Evolutionary conservation across 1,140 invertebrate species (phyloP).

Genomic region (Colletes gigas): DNA sequence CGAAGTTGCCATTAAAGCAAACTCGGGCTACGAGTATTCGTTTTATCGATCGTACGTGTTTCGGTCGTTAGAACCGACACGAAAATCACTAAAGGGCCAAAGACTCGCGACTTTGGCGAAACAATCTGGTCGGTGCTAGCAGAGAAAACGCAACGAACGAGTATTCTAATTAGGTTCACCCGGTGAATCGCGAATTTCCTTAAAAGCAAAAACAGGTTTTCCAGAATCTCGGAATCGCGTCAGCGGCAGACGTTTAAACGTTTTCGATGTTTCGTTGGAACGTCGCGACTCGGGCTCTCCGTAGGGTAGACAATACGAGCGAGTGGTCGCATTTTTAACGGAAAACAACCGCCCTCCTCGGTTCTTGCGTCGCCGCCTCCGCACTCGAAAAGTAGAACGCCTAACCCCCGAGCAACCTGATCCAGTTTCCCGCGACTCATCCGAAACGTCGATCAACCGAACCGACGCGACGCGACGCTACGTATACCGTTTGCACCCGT

Average conservation of each 20-base stretch:
- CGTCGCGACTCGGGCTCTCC: conserved; percentile 22
- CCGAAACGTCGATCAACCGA: conserved; percentile 33
- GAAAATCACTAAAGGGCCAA: too few relatives aligned
- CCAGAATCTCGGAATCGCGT: conserved; percentile 10
- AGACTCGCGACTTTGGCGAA: too few relatives aligned
- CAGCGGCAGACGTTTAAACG: conserved; percentile 27
- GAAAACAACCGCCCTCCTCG: conserved; percentile 22
- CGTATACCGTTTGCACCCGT: neutral
- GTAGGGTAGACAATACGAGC: conserved; percentile 26
- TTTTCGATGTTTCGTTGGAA: conserved; percentile 44
- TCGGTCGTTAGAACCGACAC: too few relatives aligned
- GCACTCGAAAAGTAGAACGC: conserved; percentile 42
- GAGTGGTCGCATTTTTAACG: conserved; percentile 35
- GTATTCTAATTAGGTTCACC: conserved; percentile 4
- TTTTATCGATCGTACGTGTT: too few relatives aligned
- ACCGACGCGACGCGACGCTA: neutral
- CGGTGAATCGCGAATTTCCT: neutral
- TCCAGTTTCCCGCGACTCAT: conserved; percentile 39
- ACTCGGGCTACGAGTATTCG: too few relatives aligned
- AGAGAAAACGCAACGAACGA: neutral
- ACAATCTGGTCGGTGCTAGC: too few relatives aligned
- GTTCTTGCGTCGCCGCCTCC: conserved; percentile 23
- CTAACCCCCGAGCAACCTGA: conserved; percentile 44
- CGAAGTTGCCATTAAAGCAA: too few relatives aligned
- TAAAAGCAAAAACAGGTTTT: conserved; percentile 13